Evolutionary conservation across 30 jellyfish, hydroid and myxozoan genomes (phyloP), one percentile per base, ranked within the genome.

Genomic region (Clytia hemisphaerica): DNA sequence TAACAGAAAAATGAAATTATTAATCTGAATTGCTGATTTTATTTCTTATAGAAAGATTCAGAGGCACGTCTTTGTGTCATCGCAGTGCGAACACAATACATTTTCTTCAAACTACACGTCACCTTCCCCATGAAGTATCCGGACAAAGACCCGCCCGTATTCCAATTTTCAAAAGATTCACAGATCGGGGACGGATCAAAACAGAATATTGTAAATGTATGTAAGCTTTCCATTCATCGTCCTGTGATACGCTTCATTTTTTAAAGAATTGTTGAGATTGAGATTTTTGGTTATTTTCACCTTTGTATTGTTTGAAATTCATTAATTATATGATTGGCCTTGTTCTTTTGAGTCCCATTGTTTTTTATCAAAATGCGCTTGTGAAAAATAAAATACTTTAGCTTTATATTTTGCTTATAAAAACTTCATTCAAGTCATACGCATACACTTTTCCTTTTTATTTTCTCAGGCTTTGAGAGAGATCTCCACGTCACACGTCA

Each of bases 101-200:
- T n/a, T n/a, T n/a, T n/a, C n/a, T n/a, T 80, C 61, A 67, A 74
- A 46, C 76, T 88, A 75, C 38, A 79, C 44, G 75, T 88, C 18
- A 24, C 94, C 1, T 88, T 88, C 63, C 97, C 97, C 24, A 76
- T 66, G 2, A 71, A 80, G 6, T 88, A 88, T 61, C 97, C 97
- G 15, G 93, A 88, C 71, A 79, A 75, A 29, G 85, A 79, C 5
- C 83, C 94, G 24, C 97, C 97, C 4, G 61, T 65, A 32, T 88
- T 88, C 58, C 73, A 73, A 36, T 88, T 88, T 60, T 73, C 87
- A 25, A 79, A 73, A 53, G 90, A 76, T 21, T 66, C 94, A 7
- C 79, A 88, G 32, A 61, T 81, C 22, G 94, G 73, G 6, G 70
- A 42, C 1, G 93, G 64, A 9, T 38, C 72, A 35, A 40, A 77